Conservation (phyloP, 2,888 invertebrate genomes). For the Stomorhina lunata region DNA sequence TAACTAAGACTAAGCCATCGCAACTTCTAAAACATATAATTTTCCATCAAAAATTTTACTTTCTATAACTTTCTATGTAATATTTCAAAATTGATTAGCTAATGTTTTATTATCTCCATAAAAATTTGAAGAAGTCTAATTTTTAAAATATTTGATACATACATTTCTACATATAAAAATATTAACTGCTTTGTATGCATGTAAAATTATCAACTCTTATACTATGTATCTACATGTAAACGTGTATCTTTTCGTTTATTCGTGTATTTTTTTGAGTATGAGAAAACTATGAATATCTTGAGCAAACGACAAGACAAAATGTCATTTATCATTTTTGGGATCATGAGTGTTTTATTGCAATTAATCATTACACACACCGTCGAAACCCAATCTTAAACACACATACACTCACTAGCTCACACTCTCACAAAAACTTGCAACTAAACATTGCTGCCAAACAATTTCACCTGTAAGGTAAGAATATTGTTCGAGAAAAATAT, state of each 20-base stretch:
- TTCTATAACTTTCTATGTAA: too few species aligned
- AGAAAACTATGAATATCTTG: slow-evolving; percentile 46
- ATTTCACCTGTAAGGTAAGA: slow-evolving; percentile 45
- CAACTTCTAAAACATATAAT: too few species aligned
- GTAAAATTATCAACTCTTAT: background rate
- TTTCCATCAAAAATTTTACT: too few species aligned
- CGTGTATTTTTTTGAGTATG: background rate
- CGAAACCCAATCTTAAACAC: slow-evolving; percentile 56
- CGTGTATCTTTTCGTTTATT: background rate
- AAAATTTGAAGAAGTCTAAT: too few species aligned
- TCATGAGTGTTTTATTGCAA: slow-evolving; percentile 78
- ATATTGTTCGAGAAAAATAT: background rate
- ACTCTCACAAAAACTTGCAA: too few species aligned
- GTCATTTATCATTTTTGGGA: slow-evolving; percentile 77
- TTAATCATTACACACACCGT: slow-evolving; percentile 75
- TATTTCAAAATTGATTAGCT: too few species aligned
- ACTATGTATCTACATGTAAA: background rate
- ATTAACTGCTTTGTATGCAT: too few species aligned
- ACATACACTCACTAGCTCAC: slow-evolving; percentile 49
- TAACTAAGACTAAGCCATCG: too few species aligned
- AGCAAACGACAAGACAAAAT: slow-evolving; percentile 69
- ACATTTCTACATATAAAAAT: too few species aligned
- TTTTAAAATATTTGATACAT: too few species aligned
- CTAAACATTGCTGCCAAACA: too few species aligned
- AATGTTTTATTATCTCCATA: too few species aligned